Conservation (phyloP, 2,797 vertebrate species). For the Australoheros facetus region DNA sequence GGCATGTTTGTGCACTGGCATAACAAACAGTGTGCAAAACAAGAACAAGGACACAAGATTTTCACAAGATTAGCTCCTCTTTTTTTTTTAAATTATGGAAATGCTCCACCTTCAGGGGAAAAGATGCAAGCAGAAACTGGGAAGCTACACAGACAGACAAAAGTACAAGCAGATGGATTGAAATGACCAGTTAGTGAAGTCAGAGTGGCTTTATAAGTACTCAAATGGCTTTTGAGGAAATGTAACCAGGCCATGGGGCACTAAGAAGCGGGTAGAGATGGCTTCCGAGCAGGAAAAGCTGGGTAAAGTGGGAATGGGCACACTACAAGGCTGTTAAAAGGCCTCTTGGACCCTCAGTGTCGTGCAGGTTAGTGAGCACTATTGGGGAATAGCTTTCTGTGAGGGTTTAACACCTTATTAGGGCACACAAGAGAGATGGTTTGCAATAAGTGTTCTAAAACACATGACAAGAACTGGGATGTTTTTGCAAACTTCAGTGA, state of each 20-base stretch:
- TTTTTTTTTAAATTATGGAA: background rate
- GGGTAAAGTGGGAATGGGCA: slow-evolving; percentile 18
- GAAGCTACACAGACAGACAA: slow-evolving; percentile 25
- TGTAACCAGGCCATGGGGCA: background rate
- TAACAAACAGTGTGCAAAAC: slow-evolving; percentile 49
- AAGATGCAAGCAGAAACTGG: slow-evolving; percentile 35
- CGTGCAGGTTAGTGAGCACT: slow-evolving; percentile 36
- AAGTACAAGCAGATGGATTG: slow-evolving; percentile 33
- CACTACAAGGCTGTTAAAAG: slow-evolving; percentile 56
- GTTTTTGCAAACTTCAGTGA: slow-evolving; percentile 48
- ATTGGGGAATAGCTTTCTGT: slow-evolving; percentile 21
- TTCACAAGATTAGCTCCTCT: slow-evolving; percentile 6
- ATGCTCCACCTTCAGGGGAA: background rate
- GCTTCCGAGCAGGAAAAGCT: slow-evolving; percentile 20
- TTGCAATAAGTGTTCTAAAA: slow-evolving; percentile 34
- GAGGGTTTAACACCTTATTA: slow-evolving; percentile 40
- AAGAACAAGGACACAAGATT: slow-evolving; percentile 50
- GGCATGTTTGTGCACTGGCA: slow-evolving; percentile 27
- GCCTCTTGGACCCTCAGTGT: slow-evolving; percentile 34
- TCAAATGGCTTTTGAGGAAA: slow-evolving; percentile 61
- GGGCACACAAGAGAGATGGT: slow-evolving; percentile 33
- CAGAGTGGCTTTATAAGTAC: slow-evolving; percentile 34
- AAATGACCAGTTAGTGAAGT: slow-evolving; percentile 37
- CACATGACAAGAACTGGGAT: slow-evolving; percentile 18
- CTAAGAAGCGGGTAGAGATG: slow-evolving; percentile 26